These are phyloP conservation scores for Gymnorhina tibicen DNA, from an alignment of 2,113 vertebrate genomes.

Conservation along the genomic window DNA sequence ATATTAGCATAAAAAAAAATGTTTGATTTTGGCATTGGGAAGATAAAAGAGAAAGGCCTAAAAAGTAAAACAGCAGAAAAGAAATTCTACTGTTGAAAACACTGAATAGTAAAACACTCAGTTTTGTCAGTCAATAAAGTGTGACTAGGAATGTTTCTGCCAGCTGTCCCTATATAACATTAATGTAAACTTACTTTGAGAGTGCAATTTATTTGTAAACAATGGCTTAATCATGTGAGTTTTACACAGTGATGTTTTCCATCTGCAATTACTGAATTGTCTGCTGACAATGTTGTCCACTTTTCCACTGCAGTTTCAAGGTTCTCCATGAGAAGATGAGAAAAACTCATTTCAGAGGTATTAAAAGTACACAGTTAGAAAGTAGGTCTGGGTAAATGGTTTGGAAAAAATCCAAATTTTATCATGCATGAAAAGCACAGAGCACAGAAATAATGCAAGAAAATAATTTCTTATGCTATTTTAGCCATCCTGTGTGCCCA, in stretches of 20 bases:
- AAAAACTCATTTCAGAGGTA: conserved; percentile 29
- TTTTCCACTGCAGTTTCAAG: background rate
- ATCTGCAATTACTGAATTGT: background rate
- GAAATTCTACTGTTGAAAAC: background rate
- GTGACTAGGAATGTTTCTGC: background rate
- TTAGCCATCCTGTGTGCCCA: background rate
- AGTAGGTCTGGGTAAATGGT: conserved; percentile 58
- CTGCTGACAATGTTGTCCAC: background rate
- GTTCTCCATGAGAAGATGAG: background rate
- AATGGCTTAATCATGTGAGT: background rate
- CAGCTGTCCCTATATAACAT: background rate
- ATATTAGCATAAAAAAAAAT: background rate
- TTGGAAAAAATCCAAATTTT: conserved; percentile 58
- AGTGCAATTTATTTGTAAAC: background rate
- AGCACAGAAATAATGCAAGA: conserved; percentile 24
- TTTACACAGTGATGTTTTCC: background rate
- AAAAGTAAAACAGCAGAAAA: background rate
- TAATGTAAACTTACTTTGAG: background rate
- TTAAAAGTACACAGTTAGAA: conserved; percentile 47
- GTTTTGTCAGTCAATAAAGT: background rate
- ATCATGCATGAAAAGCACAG: conserved; percentile 35
- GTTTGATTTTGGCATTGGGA: background rate
- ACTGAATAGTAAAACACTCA: background rate
- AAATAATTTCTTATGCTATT: background rate
- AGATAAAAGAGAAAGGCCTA: background rate